Conservation (phyloP, 2,888 invertebrate species). For the Eilema griseolum region DNA sequence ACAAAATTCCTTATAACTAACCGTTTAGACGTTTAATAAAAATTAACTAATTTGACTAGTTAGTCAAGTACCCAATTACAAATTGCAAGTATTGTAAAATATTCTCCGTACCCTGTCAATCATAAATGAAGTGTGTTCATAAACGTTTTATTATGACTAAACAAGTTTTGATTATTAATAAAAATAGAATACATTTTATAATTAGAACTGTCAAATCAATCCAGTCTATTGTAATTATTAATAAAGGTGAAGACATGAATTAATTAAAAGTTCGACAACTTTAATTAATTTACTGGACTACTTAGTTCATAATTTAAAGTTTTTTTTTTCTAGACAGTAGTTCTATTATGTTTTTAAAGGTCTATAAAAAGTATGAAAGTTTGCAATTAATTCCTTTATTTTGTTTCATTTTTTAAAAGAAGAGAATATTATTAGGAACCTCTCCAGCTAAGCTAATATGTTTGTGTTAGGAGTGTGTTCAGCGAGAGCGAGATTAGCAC, state of each 20-base stretch:
- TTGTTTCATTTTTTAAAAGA: too few relatives aligned
- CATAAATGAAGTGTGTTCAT: neutral
- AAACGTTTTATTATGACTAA: neutral
- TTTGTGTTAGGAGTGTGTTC: too few relatives aligned
- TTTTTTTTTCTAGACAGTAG: neutral
- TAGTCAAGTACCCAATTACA: too few relatives aligned
- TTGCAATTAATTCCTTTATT: too few relatives aligned
- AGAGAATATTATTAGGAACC: too few relatives aligned
- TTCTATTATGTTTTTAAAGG: neutral
- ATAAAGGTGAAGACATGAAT: constrained; percentile 1
- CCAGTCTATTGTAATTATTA: neutral
- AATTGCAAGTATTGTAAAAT: too few relatives aligned
- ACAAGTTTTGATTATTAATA: neutral
- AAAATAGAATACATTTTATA: neutral
- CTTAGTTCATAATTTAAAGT: neutral
- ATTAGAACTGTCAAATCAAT: neutral
- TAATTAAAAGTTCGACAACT: neutral
- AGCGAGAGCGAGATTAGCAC: too few relatives aligned
- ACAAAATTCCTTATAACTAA: too few relatives aligned
- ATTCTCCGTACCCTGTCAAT: neutral
- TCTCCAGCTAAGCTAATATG: too few relatives aligned
- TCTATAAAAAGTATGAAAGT: neutral
- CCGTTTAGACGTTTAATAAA: too few relatives aligned
- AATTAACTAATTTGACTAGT: too few relatives aligned
- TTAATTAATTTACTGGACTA: neutral